These are phyloP conservation scores for Nothobranchius kuhntae DNA, from an alignment of 2,113 vertebrate species.

Conservation along the genomic window DNA sequence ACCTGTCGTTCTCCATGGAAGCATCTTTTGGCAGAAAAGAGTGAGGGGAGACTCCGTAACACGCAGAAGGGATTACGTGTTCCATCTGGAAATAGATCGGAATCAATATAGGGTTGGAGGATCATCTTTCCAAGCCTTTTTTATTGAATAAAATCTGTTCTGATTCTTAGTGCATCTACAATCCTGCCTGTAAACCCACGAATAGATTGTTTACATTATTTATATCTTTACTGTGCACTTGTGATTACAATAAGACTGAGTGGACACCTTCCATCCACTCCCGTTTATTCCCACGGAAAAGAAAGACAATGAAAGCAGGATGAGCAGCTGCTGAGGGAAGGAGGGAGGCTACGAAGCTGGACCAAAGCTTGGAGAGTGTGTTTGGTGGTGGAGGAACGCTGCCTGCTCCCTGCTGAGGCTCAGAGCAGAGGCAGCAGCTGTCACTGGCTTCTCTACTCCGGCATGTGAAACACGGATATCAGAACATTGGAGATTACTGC, in stretches of 20 bases:
- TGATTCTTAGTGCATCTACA: too few relatives aligned
- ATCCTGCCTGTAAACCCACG: too few relatives aligned
- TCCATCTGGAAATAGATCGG: neutral
- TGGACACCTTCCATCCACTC: slow-evolving; percentile 11
- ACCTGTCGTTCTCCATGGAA: neutral
- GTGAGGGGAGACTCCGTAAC: neutral
- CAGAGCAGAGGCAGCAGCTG: slow-evolving; percentile 72
- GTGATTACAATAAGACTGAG: neutral
- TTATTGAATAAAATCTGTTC: too few relatives aligned
- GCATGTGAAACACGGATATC: slow-evolving; percentile 44
- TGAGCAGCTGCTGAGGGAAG: slow-evolving; percentile 48
- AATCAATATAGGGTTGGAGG: neutral
- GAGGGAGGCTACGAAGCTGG: slow-evolving; percentile 44
- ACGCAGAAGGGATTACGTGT: slow-evolving; percentile 14
- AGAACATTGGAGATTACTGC: slow-evolving; percentile 12
- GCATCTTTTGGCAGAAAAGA: neutral
- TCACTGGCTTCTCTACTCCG: slow-evolving; percentile 55
- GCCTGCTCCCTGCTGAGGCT: slow-evolving; percentile 59
- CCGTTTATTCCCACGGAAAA: slow-evolving; percentile 11
- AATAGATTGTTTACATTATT: too few relatives aligned
- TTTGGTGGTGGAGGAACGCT: slow-evolving; percentile 56
- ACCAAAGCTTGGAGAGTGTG: slow-evolving; percentile 50
- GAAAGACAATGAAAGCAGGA: slow-evolving; percentile 35
- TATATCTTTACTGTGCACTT: too few relatives aligned
- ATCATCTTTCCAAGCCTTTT: neutral